phyloP scores from a whole-genome alignment of 2,888 invertebrate genomes.

The Drosophila cognata region DNA sequence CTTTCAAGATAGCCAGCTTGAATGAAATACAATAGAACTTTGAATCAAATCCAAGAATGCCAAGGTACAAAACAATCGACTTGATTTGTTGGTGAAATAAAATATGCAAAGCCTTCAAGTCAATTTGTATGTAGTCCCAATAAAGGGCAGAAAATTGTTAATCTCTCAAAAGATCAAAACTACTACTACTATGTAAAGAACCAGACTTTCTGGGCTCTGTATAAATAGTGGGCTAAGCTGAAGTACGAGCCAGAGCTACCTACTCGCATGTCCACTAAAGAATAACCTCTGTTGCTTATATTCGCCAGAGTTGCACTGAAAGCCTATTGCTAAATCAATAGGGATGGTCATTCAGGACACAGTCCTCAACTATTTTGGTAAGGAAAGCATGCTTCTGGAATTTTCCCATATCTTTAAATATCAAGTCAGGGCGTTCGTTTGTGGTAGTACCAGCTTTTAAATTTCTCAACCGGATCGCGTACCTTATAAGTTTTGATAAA shows the following conservation, averaged over 20 bases:
- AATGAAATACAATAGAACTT: slow-evolving; percentile 31
- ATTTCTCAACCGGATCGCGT: slow-evolving; percentile 7
- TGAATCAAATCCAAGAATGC: slow-evolving; percentile 11
- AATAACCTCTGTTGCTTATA: slow-evolving; percentile 1
- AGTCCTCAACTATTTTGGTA: slow-evolving; percentile 13
- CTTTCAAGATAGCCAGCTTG: slow-evolving; percentile 64
- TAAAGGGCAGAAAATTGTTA: neutral
- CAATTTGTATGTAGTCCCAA: neutral
- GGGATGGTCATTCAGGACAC: neutral
- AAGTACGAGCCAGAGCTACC: neutral
- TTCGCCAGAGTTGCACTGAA: slow-evolving; percentile 5
- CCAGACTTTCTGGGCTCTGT: slow-evolving; percentile 86
- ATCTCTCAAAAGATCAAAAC: slow-evolving; percentile 86
- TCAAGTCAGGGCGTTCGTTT: slow-evolving; percentile 7
- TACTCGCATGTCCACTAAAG: slow-evolving; percentile 13
- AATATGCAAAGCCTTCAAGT: neutral
- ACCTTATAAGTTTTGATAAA: slow-evolving; percentile 1
- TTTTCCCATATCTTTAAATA: neutral
- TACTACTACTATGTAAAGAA: slow-evolving; percentile 94
- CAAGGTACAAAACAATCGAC: neutral
- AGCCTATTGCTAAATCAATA: slow-evolving; percentile 7
- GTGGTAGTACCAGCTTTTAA: slow-evolving; percentile 15
- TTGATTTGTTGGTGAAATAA: slow-evolving; percentile 52
- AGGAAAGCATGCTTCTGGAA: neutral
- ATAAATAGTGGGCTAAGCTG: neutral